A percentile compares a stretch with the other conserved stretches of the same genome.
These are phyloP conservation scores for Enteromius afrohamiltoni DNA, from an alignment of 2,797 vertebrate species.

Conservation along the genomic window DNA sequence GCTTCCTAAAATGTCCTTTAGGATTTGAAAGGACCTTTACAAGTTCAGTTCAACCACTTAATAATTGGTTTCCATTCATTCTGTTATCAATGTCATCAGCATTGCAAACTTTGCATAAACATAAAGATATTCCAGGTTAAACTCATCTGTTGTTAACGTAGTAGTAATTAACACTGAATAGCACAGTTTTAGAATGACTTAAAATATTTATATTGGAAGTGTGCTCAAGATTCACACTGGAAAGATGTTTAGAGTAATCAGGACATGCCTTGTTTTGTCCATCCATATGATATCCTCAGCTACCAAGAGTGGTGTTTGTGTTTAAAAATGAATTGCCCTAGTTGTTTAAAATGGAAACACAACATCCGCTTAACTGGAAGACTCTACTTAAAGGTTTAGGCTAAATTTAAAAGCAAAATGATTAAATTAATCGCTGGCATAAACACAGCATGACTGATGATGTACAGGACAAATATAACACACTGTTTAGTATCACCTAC, in stretches of 20 bases:
- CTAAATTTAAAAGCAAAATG: constrained; percentile 13
- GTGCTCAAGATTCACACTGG: not conserved
- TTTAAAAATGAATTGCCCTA: constrained; percentile 19
- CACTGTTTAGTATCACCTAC: constrained; percentile 8
- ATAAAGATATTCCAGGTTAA: not conserved
- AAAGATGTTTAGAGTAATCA: constrained; percentile 13
- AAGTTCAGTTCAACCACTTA: not conserved
- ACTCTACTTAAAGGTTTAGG: not conserved
- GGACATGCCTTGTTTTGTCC: not conserved
- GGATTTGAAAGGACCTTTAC: not conserved
- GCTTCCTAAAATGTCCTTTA: not conserved
- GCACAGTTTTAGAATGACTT: not conserved
- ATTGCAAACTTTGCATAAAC: not conserved
- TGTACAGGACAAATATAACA: not conserved
- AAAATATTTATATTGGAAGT: not conserved
- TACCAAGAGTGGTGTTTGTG: constrained; percentile 10
- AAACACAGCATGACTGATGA: not conserved
- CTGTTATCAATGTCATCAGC: not conserved
- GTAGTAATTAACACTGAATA: not conserved
- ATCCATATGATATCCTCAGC: constrained; percentile 1
- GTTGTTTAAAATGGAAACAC: constrained; percentile 25
- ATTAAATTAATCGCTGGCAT: constrained; percentile 16
- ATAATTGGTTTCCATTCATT: not conserved
- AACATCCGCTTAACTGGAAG: constrained; percentile 25
- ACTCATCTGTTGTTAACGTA: not conserved